Conservation (phyloP, 1,140 invertebrate genomes). For the Drosophila dunni region DNA sequence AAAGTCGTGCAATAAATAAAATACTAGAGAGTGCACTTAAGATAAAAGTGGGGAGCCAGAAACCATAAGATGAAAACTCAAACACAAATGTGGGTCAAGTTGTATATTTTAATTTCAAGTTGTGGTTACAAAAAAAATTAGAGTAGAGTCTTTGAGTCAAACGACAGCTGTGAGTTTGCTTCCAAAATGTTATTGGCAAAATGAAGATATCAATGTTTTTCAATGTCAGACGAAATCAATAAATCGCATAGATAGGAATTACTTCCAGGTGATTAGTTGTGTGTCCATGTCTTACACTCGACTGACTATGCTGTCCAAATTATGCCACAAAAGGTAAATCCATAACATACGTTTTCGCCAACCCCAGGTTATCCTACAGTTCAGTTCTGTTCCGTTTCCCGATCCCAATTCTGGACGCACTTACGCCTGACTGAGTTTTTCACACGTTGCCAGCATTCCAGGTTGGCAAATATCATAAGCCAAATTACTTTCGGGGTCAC, state of each 20-base stretch:
- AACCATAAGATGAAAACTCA: slow-evolving; percentile 39
- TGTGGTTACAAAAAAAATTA: slow-evolving; percentile 15
- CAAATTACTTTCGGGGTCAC: slow-evolving; percentile 68
- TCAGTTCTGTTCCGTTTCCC: background rate
- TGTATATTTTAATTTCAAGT: slow-evolving; percentile 9
- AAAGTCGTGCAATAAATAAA: slow-evolving; percentile 82
- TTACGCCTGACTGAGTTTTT: slow-evolving; percentile 79
- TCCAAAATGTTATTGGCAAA: slow-evolving; percentile 22
- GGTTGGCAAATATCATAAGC: slow-evolving; percentile 60
- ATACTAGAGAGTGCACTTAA: slow-evolving; percentile 79
- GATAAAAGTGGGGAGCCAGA: slow-evolving; percentile 50
- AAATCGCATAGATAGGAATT: slow-evolving; percentile 71
- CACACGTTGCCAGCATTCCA: slow-evolving; percentile 54
- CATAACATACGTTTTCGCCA: slow-evolving; percentile 29
- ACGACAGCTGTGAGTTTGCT: background rate
- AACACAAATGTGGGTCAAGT: slow-evolving; percentile 70
- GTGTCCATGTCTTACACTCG: slow-evolving; percentile 75
- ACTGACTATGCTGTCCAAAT: slow-evolving; percentile 56
- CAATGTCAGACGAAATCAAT: slow-evolving; percentile 81
- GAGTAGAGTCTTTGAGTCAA: background rate
- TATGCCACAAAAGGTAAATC: slow-evolving; percentile 49
- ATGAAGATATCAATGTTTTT: slow-evolving; percentile 61
- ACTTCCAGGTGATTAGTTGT: slow-evolving; percentile 81
- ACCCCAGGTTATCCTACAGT: no score
- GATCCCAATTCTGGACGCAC: slow-evolving; percentile 54